Base-by-base conservation (phyloP, 2,113 vertebrate species). In the Hippocampus abdominalis region DNA sequence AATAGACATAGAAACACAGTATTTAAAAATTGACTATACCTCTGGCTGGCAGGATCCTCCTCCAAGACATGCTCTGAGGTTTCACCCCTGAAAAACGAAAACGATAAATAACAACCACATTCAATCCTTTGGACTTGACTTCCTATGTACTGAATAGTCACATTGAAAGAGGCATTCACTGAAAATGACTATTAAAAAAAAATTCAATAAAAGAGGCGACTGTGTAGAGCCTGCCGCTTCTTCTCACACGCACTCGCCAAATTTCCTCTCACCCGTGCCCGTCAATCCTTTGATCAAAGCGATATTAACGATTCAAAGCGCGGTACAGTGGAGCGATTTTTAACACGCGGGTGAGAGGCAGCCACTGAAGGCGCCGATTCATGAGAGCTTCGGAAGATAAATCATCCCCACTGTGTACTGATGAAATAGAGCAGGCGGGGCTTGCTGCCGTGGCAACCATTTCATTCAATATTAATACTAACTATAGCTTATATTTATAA, bases 41-140 rank as follows among this genome's bases (percentile, higher is more conserved):
- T 87, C 85, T 81, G 79, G 72, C 83, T 42, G 82, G 86, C 62
- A 84, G 42, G 56, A 84, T 59, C 59, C 81, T 88, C 21, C 88
- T 89, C 72, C 87, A 81, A 10, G 85, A 67, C 4, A 88, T 84
- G 62, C 42, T 68, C 27, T 90, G 90, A 76, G 90, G 89, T 68
- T 63, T 87, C 27, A 91, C 80, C 9, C 88, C 91, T 92, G 77
- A 20, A 80, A 71, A 67, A 12, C 42, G 27, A 2, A 8, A 64
- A 65, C 12, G 42, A 7, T 59, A 4, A 42, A 13, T 18, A 42
- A 49, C 3, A 68, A 3, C n/a, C 60, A 9, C n/a, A 10, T 54
- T 3, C 18, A 48, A 64, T 12, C 9, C 27, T 61, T 32, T 8
- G 39, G 4, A 57, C 54, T 27, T 13, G 4, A 57, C 8, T 49